phyloP scores from a whole-genome alignment of 2,113 vertebrate genomes.

The Scomber japonicus region DNA sequence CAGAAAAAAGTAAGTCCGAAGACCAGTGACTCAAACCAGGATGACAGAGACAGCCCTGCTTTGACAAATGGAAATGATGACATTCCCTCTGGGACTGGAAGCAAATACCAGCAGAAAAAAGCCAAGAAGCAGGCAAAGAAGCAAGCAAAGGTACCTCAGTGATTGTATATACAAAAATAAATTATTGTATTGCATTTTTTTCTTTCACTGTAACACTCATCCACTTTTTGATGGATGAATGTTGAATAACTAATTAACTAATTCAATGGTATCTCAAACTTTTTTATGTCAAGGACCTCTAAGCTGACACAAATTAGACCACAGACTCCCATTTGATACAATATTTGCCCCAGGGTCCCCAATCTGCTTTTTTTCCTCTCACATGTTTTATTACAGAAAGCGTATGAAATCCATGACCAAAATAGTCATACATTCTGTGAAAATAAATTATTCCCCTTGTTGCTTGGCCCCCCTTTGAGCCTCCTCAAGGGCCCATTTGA shows the following conservation, averaged over 20 bases:
- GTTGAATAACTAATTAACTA: not conserved
- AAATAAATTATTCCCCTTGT: too few species aligned
- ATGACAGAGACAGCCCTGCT: slow-evolving; percentile 73
- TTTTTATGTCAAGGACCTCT: too few species aligned
- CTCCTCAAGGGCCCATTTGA: too few species aligned
- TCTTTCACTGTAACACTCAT: not conserved
- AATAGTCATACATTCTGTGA: too few species aligned
- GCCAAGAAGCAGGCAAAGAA: slow-evolving; percentile 96
- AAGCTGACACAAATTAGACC: too few species aligned
- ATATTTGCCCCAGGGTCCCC: too few species aligned
- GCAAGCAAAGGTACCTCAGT: slow-evolving; percentile 90
- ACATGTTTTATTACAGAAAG: too few species aligned
- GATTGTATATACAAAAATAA: not conserved
- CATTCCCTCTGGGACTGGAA: slow-evolving; percentile 74
- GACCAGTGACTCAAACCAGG: slow-evolving; percentile 76
- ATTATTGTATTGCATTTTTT: not conserved
- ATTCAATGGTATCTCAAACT: too few species aligned
- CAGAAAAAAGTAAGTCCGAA: slow-evolving; percentile 85
- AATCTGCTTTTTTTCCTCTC: too few species aligned
- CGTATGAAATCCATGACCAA: too few species aligned
- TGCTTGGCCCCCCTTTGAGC: too few species aligned
- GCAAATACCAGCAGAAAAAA: slow-evolving; percentile 97
- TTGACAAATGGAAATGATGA: slow-evolving; percentile 78
- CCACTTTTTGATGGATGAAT: not conserved
- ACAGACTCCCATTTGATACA: too few species aligned